These are phyloP conservation scores for Lycodopsis pacificus DNA, from an alignment of 2,797 vertebrate species.

Conservation along the genomic window DNA sequence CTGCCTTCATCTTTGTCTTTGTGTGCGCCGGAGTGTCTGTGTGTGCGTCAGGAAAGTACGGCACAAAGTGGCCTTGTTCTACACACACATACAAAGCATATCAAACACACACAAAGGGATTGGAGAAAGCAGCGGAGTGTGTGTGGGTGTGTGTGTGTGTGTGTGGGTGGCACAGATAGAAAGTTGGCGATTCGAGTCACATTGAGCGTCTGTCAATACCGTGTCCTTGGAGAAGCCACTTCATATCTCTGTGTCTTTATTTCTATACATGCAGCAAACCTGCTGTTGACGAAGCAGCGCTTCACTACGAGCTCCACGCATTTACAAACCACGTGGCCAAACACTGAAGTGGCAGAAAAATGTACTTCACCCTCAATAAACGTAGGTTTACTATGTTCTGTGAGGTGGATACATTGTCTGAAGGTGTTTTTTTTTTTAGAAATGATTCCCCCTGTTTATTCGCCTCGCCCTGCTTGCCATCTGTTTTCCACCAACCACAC, in stretches of 20 bases:
- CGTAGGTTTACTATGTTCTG: background rate
- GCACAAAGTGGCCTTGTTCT: slow-evolving; percentile 49
- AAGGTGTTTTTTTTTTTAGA: background rate
- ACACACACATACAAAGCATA: slow-evolving; percentile 39
- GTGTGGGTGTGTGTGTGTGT: background rate
- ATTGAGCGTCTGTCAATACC: slow-evolving; percentile 13
- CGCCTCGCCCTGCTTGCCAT: background rate
- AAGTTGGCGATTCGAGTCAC: slow-evolving; percentile 30
- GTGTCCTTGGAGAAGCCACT: slow-evolving; percentile 29
- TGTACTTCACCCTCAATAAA: background rate
- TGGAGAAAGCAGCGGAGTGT: slow-evolving; percentile 2
- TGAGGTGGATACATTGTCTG: background rate
- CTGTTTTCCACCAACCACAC: background rate
- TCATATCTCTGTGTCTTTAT: background rate
- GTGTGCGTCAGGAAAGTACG: slow-evolving; percentile 36
- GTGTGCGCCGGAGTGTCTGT: slow-evolving; percentile 10
- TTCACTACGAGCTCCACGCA: background rate
- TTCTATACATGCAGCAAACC: background rate
- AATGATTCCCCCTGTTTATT: background rate
- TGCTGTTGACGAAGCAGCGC: background rate
- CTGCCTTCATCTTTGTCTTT: slow-evolving; percentile 46
- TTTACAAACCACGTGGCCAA: background rate
- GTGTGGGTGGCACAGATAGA: slow-evolving; percentile 6
- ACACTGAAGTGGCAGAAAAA: too few relatives aligned
- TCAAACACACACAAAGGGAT: slow-evolving; percentile 30